Conservation (phyloP, 2,113 vertebrate genomes). For the Rhinopomastus cyanomelas region DNA sequence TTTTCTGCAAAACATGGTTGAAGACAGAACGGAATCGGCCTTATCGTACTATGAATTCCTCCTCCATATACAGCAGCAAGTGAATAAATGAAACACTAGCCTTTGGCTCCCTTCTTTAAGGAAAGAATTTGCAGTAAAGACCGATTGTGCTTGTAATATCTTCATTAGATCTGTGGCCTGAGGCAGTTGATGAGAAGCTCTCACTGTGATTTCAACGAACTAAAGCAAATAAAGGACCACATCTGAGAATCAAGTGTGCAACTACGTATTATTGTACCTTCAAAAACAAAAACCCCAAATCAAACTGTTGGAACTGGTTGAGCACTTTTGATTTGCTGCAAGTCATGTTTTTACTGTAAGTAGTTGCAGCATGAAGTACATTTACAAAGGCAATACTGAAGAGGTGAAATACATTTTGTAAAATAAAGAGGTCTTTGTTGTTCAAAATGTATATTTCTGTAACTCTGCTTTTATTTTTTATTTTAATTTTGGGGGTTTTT, state of each 20-base stretch:
- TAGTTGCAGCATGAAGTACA: constrained; percentile 69
- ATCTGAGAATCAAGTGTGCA: constrained; percentile 72
- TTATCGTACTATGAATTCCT: constrained; percentile 98
- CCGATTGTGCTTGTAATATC: constrained; percentile 62
- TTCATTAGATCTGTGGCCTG: constrained; percentile 72
- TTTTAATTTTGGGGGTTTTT: no score
- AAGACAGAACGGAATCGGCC: constrained; percentile 96
- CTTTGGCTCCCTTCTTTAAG: constrained; percentile 40
- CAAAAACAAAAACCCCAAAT: constrained; percentile 49
- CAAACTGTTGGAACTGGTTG: constrained; percentile 67
- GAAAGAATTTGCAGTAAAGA: constrained; percentile 55
- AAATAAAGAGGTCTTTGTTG: constrained; percentile 76
- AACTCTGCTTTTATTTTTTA: constrained; percentile 42
- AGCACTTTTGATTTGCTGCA: constrained; percentile 74
- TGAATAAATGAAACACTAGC: constrained; percentile 86
- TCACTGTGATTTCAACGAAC: constrained; percentile 82
- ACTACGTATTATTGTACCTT: constrained; percentile 73
- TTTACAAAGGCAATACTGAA: constrained; percentile 70
- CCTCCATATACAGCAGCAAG: constrained; percentile 95
- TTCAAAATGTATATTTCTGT: constrained; percentile 76
- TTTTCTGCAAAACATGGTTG: constrained; percentile 96
- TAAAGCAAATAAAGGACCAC: constrained; percentile 80
- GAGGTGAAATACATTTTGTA: constrained; percentile 77
- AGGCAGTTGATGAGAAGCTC: constrained; percentile 75
- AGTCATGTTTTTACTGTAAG: constrained; percentile 72